Evolutionary conservation across 2,113 vertebrate species (phyloP), one percentile per base, ranked within the genome.

Genomic region (Mobula birostris): DNA sequence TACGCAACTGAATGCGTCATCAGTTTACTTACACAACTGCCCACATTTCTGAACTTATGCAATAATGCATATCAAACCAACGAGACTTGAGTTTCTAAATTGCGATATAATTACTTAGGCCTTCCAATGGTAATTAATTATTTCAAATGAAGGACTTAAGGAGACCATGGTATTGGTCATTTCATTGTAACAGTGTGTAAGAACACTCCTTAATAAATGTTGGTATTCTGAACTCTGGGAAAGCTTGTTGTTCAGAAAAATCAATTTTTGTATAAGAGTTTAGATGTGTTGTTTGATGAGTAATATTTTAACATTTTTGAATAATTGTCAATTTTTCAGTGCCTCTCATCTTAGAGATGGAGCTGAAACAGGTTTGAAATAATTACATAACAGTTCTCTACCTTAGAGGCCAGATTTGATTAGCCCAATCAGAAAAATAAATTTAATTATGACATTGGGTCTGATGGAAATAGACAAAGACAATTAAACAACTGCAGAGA

Each of bases 291-390:
- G 17, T 82, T 82, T 82, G 79, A 82, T 48, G 14, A 82, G 79
- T 82, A 82, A 82, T 17, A 48, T n/a, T 82, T 82, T 48, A 82
- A 82, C 79, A 40, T 82, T 82, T 48, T 82, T 82, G 79, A 82
- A 82, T 82, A 82, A 82, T 82, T 82, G 1, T 1, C 32, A 82
- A 82, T 82, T 40, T 48, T 82, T 40, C 79, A 82, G 79, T 40
- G 36, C 36, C 79, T 40, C 36, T 17, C 36, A 48, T 82, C 79
- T 82, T 82, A 36, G 79, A 82, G 36, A 82, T 40, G 14, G 32
- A 82, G 19, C 79, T 82, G 14, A 17, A 48, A 40, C 5, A 40
- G 79, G 32, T 82, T n/a, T 7, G 78, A 80, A 82, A 19, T 82
- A 82, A 79, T 9, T 79, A 79, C 6, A 14, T 21, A 40, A 82